Conservation (phyloP, 37 sponge, comb jelly and placozoan genomes). For the Bolinopsis microptera region DNA sequence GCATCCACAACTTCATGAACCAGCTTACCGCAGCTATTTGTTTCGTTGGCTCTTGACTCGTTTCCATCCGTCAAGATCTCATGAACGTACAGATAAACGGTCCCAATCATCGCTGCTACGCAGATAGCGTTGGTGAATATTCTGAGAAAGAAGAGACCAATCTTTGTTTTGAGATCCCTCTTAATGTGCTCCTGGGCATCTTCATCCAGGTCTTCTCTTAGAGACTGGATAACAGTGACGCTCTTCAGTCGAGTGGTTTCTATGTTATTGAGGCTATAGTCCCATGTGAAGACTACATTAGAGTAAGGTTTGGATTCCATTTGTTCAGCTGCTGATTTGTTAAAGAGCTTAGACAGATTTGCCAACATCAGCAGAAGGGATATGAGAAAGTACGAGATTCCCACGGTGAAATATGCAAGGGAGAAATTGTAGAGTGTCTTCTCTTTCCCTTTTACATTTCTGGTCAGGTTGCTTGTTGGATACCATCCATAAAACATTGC, state of each 20-base stretch:
- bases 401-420: neutral
- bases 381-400: constrained; percentile 14
- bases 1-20: neutral
- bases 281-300: neutral
- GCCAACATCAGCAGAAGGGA: neutral
- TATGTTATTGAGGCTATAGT: neutral
- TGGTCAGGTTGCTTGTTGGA: constrained; percentile 9
- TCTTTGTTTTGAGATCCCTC: neutral
- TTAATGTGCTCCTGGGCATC: neutral
- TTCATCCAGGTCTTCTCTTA: neutral
- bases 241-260: constrained; percentile 6
- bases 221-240: neutral
- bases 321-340: constrained; percentile 18
- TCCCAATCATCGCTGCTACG: neutral
- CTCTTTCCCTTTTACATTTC: neutral
- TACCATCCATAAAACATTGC: constrained; percentile 61
- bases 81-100: neutral
- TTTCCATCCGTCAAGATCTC: neutral
- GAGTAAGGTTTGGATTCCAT: neutral
- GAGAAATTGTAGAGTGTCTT: constrained; percentile 31
- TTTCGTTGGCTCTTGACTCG: neutral
- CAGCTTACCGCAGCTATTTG: neutral
- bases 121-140: constrained; percentile 22
- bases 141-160: neutral
- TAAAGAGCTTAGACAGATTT: constrained; percentile 16